These are phyloP conservation scores for Chaenodraco wilsoni DNA, from an alignment of 2,797 vertebrate species.

Conservation along the genomic window DNA sequence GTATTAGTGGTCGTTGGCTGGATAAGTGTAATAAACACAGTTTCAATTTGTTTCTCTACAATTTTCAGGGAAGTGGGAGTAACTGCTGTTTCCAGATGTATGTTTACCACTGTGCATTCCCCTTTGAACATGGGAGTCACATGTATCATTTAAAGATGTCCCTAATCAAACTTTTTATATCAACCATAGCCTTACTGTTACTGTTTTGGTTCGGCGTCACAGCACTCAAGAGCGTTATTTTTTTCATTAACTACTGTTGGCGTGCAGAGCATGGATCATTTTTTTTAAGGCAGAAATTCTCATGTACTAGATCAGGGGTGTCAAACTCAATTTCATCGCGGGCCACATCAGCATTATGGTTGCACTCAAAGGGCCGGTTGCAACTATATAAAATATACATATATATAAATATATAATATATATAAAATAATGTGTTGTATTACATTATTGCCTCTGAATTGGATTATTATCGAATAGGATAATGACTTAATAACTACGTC, in stretches of 20 bases:
- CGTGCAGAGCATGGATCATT: not conserved
- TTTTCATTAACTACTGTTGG: not conserved
- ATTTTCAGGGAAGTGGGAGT: not conserved
- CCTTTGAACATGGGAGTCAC: not conserved
- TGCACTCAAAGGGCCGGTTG: too few species aligned
- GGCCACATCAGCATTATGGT: too few species aligned
- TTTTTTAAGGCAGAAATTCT: not conserved
- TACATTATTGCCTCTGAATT: too few species aligned
- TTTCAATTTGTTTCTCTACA: slow-evolving; percentile 3
- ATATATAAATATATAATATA: too few species aligned
- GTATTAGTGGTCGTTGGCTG: slow-evolving; percentile 37
- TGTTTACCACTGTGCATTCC: not conserved
- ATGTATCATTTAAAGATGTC: not conserved
- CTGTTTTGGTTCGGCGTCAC: not conserved
- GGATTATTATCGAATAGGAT: too few species aligned
- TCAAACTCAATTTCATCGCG: too few species aligned
- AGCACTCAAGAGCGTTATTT: not conserved
- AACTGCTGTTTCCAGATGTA: slow-evolving; percentile 1
- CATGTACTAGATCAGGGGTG: not conserved
- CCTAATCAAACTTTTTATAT: not conserved
- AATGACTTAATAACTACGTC: too few species aligned
- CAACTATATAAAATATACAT: too few species aligned
- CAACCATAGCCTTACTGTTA: not conserved
- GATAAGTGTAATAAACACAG: slow-evolving; percentile 18
- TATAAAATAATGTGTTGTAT: too few species aligned